phyloP scores from a whole-genome alignment of 2,113 vertebrate species.

The Ceyx cyanopectus region DNA sequence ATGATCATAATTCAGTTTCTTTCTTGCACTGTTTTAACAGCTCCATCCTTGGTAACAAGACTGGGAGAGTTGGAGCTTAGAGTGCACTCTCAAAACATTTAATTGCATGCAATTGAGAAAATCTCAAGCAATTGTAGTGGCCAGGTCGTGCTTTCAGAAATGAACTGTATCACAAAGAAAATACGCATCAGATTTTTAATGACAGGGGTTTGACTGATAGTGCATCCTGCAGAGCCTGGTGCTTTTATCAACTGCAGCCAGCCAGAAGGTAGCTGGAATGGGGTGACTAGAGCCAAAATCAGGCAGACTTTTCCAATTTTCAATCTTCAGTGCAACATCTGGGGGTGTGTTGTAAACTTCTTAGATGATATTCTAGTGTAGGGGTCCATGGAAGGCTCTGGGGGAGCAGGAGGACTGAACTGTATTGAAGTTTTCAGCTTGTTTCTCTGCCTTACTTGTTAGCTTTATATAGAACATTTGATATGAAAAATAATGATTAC shows the following conservation, averaged over 20 bases:
- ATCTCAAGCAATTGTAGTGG: neutral
- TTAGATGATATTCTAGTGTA: neutral
- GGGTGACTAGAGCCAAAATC: neutral
- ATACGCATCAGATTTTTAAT: neutral
- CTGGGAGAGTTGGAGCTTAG: neutral
- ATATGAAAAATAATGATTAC: neutral
- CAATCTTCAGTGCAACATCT: neutral
- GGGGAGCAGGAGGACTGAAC: neutral
- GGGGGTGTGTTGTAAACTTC: neutral
- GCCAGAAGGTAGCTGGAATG: slow-evolving; percentile 19
- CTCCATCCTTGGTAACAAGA: neutral
- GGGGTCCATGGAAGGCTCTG: neutral
- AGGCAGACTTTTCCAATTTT: slow-evolving; percentile 1
- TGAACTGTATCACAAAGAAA: neutral
- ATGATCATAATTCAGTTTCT: neutral
- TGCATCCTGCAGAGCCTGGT: neutral
- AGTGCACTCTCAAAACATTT: neutral
- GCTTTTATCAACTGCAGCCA: neutral
- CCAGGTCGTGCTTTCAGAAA: neutral
- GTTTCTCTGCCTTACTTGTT: neutral
- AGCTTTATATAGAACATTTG: neutral
- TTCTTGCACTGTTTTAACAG: neutral
- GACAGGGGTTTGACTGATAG: neutral
- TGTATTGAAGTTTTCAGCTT: neutral
- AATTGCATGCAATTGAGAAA: neutral